Percentiles rank a stretch among this genome's conserved stretches.
These are phyloP conservation scores for Ornithoptera alexandrae DNA, from an alignment of 2,888 invertebrate species.

Conservation along the genomic window DNA sequence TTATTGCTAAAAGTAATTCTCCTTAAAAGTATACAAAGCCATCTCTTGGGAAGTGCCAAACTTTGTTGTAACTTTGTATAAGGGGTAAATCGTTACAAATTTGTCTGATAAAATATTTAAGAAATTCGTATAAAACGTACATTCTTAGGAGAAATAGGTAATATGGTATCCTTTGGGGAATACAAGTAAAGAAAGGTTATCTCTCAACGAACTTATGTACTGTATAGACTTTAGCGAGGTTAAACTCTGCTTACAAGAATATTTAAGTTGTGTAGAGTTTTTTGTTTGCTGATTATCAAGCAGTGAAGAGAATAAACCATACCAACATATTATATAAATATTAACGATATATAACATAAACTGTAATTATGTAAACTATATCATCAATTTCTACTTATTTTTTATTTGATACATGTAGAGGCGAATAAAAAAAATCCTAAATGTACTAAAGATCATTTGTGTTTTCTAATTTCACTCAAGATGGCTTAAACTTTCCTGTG, in stretches of 20 bases:
- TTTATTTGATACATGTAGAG: no score
- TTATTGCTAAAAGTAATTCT: constrained; percentile 5
- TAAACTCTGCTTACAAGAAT: no score
- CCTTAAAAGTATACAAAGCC: constrained; percentile 7
- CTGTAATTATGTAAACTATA: no score
- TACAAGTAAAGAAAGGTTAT: constrained; percentile 5
- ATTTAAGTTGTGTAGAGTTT: no score
- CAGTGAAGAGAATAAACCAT: no score
- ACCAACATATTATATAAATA: no score
- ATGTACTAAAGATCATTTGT: constrained; percentile 20
- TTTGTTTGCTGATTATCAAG: no score
- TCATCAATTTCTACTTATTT: no score
- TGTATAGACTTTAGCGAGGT: no score
- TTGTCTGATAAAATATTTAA: constrained; percentile 9
- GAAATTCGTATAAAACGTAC: constrained; percentile 1
- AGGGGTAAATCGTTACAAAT: constrained; percentile 6
- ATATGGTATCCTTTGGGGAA: constrained; percentile 6
- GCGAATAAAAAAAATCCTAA: not conserved
- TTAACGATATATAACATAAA: no score
- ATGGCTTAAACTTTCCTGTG: constrained; percentile 46
- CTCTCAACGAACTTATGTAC: not conserved
- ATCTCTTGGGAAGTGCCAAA: constrained; percentile 7
- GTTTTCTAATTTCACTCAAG: constrained; percentile 46
- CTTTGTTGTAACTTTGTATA: constrained; percentile 8
- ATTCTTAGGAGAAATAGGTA: not conserved